These are phyloP conservation scores for Sycobia sp. DNA, from an alignment of 1,140 invertebrate genomes.

Conservation along the genomic window DNA sequence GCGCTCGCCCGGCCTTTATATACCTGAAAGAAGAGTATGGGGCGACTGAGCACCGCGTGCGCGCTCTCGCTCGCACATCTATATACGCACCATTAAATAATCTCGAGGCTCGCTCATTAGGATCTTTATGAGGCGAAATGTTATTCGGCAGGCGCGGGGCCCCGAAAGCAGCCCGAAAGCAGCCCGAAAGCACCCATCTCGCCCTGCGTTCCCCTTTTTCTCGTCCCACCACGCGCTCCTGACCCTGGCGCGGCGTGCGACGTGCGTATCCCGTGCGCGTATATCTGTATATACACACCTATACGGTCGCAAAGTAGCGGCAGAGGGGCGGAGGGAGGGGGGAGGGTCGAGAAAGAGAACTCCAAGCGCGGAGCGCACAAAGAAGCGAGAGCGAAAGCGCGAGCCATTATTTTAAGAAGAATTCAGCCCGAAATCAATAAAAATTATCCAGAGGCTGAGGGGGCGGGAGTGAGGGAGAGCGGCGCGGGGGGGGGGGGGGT, in stretches of 20 bases:
- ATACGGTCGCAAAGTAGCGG: too few relatives aligned
- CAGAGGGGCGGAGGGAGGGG: too few relatives aligned
- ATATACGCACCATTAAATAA: constrained; percentile 55
- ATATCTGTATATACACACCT: too few relatives aligned
- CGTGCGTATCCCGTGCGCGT: background rate
- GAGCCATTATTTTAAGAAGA: background rate
- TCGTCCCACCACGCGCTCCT: background rate
- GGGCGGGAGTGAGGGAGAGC: too few relatives aligned
- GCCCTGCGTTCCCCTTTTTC: constrained; percentile 5
- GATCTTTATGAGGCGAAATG: constrained; percentile 55
- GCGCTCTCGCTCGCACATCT: constrained; percentile 17
- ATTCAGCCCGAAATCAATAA: constrained; percentile 4
- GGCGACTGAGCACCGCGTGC: constrained; percentile 20
- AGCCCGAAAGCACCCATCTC: too few relatives aligned
- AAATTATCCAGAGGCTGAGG: constrained; percentile 7
- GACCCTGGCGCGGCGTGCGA: background rate
- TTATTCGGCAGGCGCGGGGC: constrained; percentile 42
- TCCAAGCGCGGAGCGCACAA: too few relatives aligned
- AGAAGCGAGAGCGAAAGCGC: too few relatives aligned
- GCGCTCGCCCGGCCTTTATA: too few relatives aligned
- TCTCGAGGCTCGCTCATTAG: constrained; percentile 53
- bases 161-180: too few relatives aligned
- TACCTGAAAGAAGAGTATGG: constrained; percentile 40
- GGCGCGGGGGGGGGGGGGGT: too few relatives aligned
- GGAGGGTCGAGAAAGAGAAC: too few relatives aligned